phyloP scores from a whole-genome alignment of 2,888 invertebrate genomes.

The Troides helena region DNA sequence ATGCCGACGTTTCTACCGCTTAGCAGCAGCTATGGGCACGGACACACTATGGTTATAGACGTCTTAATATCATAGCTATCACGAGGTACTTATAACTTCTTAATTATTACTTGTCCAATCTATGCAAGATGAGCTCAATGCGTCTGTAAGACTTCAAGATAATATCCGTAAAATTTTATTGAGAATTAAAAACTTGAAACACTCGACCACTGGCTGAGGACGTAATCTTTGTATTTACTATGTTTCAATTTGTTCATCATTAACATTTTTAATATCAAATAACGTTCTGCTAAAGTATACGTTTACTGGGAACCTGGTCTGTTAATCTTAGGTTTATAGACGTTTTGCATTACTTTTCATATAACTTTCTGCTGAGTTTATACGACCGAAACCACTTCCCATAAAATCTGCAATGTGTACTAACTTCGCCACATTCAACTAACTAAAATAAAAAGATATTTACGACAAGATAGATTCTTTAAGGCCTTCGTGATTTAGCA shows the following conservation, averaged over 20 bases:
- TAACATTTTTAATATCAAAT: background rate
- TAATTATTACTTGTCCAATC: too few relatives aligned
- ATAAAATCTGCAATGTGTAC: slow-evolving; percentile 19
- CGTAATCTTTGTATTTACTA: background rate
- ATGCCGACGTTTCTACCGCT: too few relatives aligned
- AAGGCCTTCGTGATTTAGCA: slow-evolving; percentile 2
- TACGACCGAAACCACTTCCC: slow-evolving; percentile 12
- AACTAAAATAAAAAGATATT: slow-evolving; percentile 21
- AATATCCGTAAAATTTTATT: too few relatives aligned
- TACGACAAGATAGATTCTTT: slow-evolving; percentile 1
- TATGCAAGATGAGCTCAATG: too few relatives aligned
- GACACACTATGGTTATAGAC: too few relatives aligned
- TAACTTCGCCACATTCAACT: slow-evolving; percentile 9
- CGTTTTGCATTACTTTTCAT: slow-evolving; percentile 9
- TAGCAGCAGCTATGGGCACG: too few relatives aligned
- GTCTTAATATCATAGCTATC: too few relatives aligned
- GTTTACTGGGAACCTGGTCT: background rate
- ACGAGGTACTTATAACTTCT: too few relatives aligned
- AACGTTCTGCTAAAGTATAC: background rate
- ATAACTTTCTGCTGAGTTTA: slow-evolving; percentile 13
- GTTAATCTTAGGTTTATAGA: background rate
- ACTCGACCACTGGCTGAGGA: too few relatives aligned
- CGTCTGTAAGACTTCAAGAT: too few relatives aligned
- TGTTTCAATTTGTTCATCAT: background rate
- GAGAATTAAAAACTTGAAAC: too few relatives aligned